A percentile compares a stretch with the other conserved stretches of the same genome.
These are phyloP conservation scores for sheep (Ovis aries) DNA, from an alignment of 2,113 vertebrate genomes.

Conservation along the genomic window ARS-UI_Ramb_v3.0 NC_056069.1:15096001-15096500, in stretches of 20 bases:
- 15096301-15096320: not conserved
- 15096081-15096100: not conserved
- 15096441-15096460: not conserved
- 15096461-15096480: not conserved
- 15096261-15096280: not conserved
- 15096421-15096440: not conserved
- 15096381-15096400: not conserved
- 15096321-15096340: not conserved
- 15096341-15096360: not conserved
- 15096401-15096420: not conserved
- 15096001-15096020: not conserved
- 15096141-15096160: not conserved
- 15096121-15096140: not conserved
- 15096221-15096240: not conserved
- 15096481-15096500: not conserved
- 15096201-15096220: not conserved
- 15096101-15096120: not conserved
- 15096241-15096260: not conserved
- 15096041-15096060: not conserved
- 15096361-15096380: not conserved
- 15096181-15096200: not conserved
- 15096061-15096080: not conserved
- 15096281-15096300: not conserved
- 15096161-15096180: not conserved
- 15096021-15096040: not conserved